These are phyloP conservation scores for zebrafish (Danio rerio) DNA, from an alignment of 2,113 vertebrate species.

Conservation along the genomic window DNA sequence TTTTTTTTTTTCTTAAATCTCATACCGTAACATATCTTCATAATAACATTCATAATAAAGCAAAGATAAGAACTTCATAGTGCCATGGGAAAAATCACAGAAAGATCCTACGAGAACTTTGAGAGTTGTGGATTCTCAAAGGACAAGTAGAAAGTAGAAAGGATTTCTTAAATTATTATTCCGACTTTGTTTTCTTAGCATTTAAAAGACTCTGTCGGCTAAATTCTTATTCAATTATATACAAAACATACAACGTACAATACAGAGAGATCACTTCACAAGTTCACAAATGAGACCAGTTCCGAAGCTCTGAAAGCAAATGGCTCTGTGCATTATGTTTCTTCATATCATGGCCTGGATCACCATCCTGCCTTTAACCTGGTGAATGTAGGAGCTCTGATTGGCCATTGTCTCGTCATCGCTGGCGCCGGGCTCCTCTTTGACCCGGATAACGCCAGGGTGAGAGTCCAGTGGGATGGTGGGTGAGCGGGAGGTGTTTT, in stretches of 20 bases:
- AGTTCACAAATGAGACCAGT: slow-evolving; percentile 67
- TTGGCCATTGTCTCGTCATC: slow-evolving; percentile 88
- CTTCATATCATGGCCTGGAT: slow-evolving; percentile 90
- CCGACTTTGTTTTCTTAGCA: slow-evolving; percentile 60
- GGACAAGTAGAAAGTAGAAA: slow-evolving; percentile 44
- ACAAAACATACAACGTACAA: slow-evolving; percentile 73
- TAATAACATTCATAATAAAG: slow-evolving; percentile 38
- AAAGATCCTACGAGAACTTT: slow-evolving; percentile 28
- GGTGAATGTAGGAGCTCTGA: slow-evolving; percentile 91
- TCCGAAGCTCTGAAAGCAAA: slow-evolving; percentile 62
- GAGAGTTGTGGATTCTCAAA: neutral
- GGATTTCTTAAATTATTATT: slow-evolving; percentile 47
- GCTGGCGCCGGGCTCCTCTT: slow-evolving; percentile 92
- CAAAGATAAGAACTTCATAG: slow-evolving; percentile 50
- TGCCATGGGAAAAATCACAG: slow-evolving; percentile 39
- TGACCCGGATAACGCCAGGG: slow-evolving; percentile 90
- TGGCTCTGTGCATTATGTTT: slow-evolving; percentile 62
- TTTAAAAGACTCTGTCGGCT: slow-evolving; percentile 63
- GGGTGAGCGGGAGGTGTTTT: slow-evolving; percentile 70
- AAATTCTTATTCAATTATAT: slow-evolving; percentile 69
- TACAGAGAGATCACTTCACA: slow-evolving; percentile 75
- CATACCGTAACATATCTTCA: neutral
- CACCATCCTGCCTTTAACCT: slow-evolving; percentile 96
- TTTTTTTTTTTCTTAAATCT: neutral
- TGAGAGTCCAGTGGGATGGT: slow-evolving; percentile 79